phyloP scores from a whole-genome alignment of 2,797 vertebrate species.

The Atherinosoma microstoma region DNA sequence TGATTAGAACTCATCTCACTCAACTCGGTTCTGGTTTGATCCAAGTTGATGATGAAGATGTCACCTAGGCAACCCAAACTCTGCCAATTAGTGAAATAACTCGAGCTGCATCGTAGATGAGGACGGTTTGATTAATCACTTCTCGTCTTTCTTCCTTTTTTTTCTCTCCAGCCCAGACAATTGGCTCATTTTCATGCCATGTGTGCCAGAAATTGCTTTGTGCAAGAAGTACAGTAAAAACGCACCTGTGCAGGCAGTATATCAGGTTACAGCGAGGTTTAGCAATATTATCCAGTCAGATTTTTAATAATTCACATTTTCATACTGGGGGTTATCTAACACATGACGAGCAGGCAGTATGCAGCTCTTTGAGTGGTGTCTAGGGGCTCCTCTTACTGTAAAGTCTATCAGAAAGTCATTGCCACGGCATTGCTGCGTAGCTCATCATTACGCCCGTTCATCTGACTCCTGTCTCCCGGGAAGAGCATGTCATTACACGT shows the following conservation, averaged over 20 bases:
- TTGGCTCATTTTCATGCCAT: conserved; percentile 30
- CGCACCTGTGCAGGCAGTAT: conserved; percentile 15
- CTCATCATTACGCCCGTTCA: conserved; percentile 40
- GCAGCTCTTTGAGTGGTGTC: conserved; percentile 60
- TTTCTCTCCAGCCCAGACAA: conserved; percentile 31
- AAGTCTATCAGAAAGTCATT: conserved; percentile 64
- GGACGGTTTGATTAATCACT: conserved; percentile 74
- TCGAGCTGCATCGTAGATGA: conserved; percentile 74
- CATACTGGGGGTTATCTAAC: conserved; percentile 73
- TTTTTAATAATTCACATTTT: conserved; percentile 76
- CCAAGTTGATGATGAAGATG: conserved; percentile 72
- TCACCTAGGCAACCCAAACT: conserved; percentile 67
- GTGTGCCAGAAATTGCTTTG: conserved; percentile 25
- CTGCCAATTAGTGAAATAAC: conserved; percentile 79
- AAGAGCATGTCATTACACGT: conserved; percentile 34
- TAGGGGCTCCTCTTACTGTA: conserved; percentile 54
- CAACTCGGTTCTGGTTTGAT: conserved; percentile 54
- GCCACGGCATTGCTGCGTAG: conserved; percentile 56
- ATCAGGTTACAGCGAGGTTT: conserved; percentile 47
- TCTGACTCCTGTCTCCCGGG: conserved; percentile 51
- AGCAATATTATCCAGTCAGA: conserved; percentile 66
- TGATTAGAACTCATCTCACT: conserved; percentile 56
- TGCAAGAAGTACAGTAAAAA: conserved; percentile 13
- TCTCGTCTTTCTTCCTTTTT: conserved; percentile 30
- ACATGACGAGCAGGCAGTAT: conserved; percentile 59